phyloP scores from a whole-genome alignment of 2,888 invertebrate species.

The Epinotia bilunana region DNA sequence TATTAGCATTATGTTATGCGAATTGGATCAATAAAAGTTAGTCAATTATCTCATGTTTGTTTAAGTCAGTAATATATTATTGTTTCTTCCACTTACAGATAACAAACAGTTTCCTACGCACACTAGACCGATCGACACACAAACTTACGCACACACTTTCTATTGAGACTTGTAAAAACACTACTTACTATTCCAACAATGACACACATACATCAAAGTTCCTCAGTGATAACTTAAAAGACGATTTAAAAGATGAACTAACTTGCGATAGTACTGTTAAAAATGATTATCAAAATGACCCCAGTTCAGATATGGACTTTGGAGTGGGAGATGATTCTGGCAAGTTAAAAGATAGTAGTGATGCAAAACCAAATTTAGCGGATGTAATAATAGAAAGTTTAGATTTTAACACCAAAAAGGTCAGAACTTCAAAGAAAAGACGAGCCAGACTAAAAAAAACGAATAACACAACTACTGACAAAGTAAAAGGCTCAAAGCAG shows the following conservation, averaged over 20 bases:
- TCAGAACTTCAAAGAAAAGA: background rate
- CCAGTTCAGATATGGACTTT: background rate
- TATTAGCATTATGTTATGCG: too few species aligned
- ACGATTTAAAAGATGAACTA: background rate
- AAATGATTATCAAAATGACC: background rate
- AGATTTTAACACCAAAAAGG: background rate
- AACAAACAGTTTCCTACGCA: constrained; percentile 7
- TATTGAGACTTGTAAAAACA: background rate
- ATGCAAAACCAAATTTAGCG: background rate
- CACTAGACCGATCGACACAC: constrained; percentile 10
- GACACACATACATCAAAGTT: background rate
- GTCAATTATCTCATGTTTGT: too few species aligned
- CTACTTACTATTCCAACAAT: background rate
- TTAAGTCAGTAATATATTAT: too few species aligned
- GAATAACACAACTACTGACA: background rate
- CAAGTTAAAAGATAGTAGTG: background rate
- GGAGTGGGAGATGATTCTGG: background rate
- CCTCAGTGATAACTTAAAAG: background rate
- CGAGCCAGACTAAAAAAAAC: background rate
- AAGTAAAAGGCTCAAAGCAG: background rate
- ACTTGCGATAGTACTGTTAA: background rate
- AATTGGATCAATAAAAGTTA: too few species aligned
- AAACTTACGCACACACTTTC: constrained; percentile 19
- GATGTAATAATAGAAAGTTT: background rate
- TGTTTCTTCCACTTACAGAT: constrained; percentile 14